Conservation (phyloP, 2,888 invertebrate genomes). For the Oscheius onirici region DNA sequence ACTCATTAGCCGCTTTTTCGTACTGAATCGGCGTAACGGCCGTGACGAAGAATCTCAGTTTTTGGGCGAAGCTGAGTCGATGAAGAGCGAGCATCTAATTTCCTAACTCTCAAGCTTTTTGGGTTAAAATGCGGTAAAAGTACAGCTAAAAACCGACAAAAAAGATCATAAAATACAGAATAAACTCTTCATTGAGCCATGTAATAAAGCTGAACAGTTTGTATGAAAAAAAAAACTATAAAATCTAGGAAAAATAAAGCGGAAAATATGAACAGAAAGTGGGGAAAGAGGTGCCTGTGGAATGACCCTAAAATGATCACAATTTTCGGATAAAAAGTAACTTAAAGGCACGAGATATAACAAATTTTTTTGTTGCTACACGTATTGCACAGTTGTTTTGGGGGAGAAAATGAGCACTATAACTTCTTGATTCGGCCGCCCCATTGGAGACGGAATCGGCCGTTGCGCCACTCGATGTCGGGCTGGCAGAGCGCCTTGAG, state of each 20-base stretch:
- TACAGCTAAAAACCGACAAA: no score
- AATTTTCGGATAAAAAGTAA: neutral
- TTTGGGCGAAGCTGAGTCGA: neutral
- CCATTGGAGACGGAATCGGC: slow-evolving; percentile 90
- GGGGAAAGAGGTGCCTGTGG: no score
- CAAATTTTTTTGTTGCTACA: slow-evolving; percentile 15
- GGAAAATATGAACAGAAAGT: neutral
- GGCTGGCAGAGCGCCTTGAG: slow-evolving; percentile 87
- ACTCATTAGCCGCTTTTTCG: slow-evolving; percentile 45
- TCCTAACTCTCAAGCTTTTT: no score
- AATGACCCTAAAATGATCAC: slow-evolving; percentile 4
- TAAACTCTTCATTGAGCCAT: neutral
- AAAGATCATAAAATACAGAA: neutral
- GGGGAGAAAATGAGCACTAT: neutral
- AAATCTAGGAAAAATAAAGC: neutral
- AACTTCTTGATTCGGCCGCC: slow-evolving; percentile 78
- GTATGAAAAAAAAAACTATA: neutral
- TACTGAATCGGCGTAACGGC: slow-evolving; percentile 42
- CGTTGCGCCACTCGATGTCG: slow-evolving; percentile 87
- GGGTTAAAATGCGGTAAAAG: no score
- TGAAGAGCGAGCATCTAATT: no score
- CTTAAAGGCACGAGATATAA: slow-evolving; percentile 7
- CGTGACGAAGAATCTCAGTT: slow-evolving; percentile 9
- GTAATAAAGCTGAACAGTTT: slow-evolving; percentile 6
- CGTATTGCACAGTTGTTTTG: slow-evolving; percentile 18